Conservation (phyloP, 1,140 invertebrate genomes). For the Lithobius niger region DNA sequence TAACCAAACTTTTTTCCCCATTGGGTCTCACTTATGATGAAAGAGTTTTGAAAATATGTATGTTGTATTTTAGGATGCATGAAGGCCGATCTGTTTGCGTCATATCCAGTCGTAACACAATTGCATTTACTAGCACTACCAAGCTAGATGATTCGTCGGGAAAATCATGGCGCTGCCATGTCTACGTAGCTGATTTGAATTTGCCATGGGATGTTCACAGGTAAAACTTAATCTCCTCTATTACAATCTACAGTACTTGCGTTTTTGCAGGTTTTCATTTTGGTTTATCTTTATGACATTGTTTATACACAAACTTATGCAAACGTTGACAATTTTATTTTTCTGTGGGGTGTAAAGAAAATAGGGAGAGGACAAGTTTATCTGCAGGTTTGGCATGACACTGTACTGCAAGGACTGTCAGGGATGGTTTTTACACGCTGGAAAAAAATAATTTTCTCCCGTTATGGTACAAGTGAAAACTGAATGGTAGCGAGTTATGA, state of each 20-base stretch:
- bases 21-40: background rate
- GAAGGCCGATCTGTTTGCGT: constrained; percentile 42
- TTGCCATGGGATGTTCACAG: constrained; percentile 65
- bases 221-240: constrained; percentile 37
- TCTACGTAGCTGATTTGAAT: constrained; percentile 75
- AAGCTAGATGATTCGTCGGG: constrained; percentile 48
- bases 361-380: no score
- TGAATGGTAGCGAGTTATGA: no score
- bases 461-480: no score
- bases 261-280: background rate
- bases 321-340: no score
- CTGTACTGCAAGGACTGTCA: no score
- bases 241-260: background rate
- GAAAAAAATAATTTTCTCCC: no score
- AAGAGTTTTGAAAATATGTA: constrained; percentile 1
- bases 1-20: no score
- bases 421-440: no score
- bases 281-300: no score
- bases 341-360: no score
- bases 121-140: constrained; percentile 60
- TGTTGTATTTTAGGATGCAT: constrained; percentile 38
- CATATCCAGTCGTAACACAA: constrained; percentile 62
- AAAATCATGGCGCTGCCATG: constrained; percentile 56
- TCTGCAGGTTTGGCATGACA: no score
- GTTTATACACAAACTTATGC: no score